Evolutionary conservation across 2,113 vertebrate genomes (phyloP), one percentile per base, ranked within the genome.

Genomic region (Rhynchopsitta pachyrhyncha): DNA sequence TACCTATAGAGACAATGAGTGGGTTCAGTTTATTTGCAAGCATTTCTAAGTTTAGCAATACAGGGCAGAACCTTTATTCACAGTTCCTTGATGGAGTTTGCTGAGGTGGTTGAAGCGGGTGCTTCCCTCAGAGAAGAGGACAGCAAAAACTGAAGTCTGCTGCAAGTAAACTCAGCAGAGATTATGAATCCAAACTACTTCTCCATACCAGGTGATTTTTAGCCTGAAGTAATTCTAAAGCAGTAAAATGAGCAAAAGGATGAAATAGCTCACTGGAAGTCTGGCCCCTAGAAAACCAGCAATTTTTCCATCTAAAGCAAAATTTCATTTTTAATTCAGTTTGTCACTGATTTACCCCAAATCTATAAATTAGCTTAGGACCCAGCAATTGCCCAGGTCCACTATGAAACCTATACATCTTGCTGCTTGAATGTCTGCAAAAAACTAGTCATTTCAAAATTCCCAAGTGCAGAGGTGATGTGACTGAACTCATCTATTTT

Each of bases 91-190:
- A 9, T 28, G 44, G 41, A 76, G 22, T 63, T 37, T 62, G 17
- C 35, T 24, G 76, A 80, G 13, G 27, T 5, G 6, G 9, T 5
- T 68, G 19, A 85, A 90, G 11, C 15, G 17, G 49, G 64, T 77
- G 17, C 20, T 57, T 35, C 9, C 1, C 20, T 1, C 10, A 9
- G 0, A 35, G 13, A 29, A 55, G 7, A 2, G 6, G 18, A 79
- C 31, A 79, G n/a, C 15, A 82, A 78, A 73, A 73, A 5, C 12
- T 63, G 29, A 92, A 82, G 14, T 76, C 23, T 24, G 41, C 17
- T 73, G 27, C 44, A 93, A 73, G 31, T 31, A 87, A 93, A 71
- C 10, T 53, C 68, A 41, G n/a, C 6, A 62, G 22, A 86, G 8
- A 49, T 13, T 44, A n/a, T 17, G 5, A 83, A 52, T 78, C 10